Base-by-base conservation (phyloP, 2,113 vertebrate species). In the Dipodomys stephensi region DNA sequence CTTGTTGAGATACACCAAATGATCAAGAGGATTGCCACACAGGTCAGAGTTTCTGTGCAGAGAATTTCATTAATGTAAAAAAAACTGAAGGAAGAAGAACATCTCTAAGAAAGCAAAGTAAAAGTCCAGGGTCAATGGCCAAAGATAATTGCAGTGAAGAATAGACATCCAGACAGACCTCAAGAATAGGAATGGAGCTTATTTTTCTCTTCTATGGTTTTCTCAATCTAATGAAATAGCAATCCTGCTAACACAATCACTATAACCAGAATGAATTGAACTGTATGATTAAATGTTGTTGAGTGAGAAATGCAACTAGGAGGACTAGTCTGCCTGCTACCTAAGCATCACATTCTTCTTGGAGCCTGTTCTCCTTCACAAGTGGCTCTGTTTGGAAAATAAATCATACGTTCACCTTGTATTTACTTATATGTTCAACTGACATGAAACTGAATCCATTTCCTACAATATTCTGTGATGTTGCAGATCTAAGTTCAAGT, bases 11-110 rank as follows among this genome's bases (percentile, higher is more conserved):
- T 28, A 39, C 13, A 6, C 39, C 39, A 78, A 68, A 81, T 67
- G 32, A 91, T 35, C 16, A 49, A 83, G 18, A 74, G 9, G 7
- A 74, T 13, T 69, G 57, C 83, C 86, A 92, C 62, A n/a, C 16
- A 85, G 82, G 85, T 69, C 85, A 83, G 74, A 91, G 30, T 94
- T 57, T 74, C 20, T 88, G 22, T 78, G 32, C 9, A 78, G 7
- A 92, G 49, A 79, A 87, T 25, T 92, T 76, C 79, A 79, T 85
- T 87, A 74, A 84, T 28, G 1, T 72, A 94, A 78, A 30, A 90
- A 57, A 57, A 57, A 13, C 8, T 49, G 5, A 87, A 91, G 30
- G 72, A 94, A 93, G 67, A 49, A 92, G 95, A 69, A 64, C 9
- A 80, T 74, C 35, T 92, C 72, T 53, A 81, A 83, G 30, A 95